Evolutionary conservation across 2,888 invertebrate genomes (phyloP), one percentile per base, ranked within the genome.

Genomic region (Ophion obscuratus): DNA sequence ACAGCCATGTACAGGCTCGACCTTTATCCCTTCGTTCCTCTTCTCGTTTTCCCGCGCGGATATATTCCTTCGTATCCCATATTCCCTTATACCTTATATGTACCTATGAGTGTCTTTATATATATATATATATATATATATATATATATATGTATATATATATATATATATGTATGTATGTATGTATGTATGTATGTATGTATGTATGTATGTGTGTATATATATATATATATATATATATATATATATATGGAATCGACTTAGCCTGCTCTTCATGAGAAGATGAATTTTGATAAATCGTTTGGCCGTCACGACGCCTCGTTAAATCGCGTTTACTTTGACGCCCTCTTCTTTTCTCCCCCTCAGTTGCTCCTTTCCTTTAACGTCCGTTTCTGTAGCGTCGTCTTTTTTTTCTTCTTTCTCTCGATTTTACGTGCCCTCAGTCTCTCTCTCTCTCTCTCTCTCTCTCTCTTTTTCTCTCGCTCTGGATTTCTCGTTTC

Each of bases 281-380:
- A 90, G 90, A 92, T 92, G 90, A 91, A 92, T 92, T 91, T 89
- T 89, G 90, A 90, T 90, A 90, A 91, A 90, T 90, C 89, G 88
- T 87, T 87, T 86, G 87, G 86, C 87, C 85, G 85, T 87, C 85
- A 83, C 82, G 87, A 79, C 68, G 82, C 83, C 85, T 87, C 88
- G 89, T 91, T 91, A 89, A 91, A 88, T 85, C 88, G 86, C 88
- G 81, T 85, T 87, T 81, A 84, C 85, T 88, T 79, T 84, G 85
- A 86, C 83, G 83, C 81, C 67, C 71, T 66, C 61, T 79, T 70
- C 71, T 82, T 47, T 53, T 17, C 44, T 76, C 53, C 31, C 24
- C 47, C 71, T 9, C 20, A 40, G n/a, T 9, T 44, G 20, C 61
- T 36, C n/a, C 53, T 11, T 53, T 62, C 67, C 61, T 74, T 62